A percentile compares a stretch with the other conserved stretches of the same genome.
phyloP scores from a whole-genome alignment of 30 jellyfish, hydroid and myxozoan genomes.

The Turritopsis rubra region DNA sequence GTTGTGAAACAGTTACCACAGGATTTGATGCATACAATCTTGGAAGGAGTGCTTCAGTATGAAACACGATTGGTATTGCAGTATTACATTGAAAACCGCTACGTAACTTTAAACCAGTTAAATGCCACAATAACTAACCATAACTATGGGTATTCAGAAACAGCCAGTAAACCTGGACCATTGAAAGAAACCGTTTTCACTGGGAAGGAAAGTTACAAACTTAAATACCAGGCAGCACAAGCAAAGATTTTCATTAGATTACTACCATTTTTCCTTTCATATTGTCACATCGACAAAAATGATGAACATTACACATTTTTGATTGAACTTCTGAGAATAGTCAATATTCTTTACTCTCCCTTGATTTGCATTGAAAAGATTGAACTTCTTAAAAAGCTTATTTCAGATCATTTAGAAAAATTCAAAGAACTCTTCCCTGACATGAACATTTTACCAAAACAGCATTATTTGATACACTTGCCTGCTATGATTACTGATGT shows the following conservation, averaged over 20 bases:
- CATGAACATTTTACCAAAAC: slow-evolving; percentile 32
- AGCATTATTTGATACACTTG: slow-evolving; percentile 38
- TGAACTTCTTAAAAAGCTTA: slow-evolving; percentile 2
- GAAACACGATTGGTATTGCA: slow-evolving; percentile 19
- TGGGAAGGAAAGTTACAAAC: slow-evolving; percentile 38
- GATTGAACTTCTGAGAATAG: slow-evolving; percentile 25
- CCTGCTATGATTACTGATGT: slow-evolving; percentile 26
- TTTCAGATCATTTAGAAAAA: slow-evolving; percentile 28
- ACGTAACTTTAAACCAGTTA: slow-evolving; percentile 1
- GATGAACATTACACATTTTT: slow-evolving; percentile 15
- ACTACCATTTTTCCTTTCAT: slow-evolving; percentile 27
- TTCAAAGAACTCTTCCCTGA: slow-evolving; percentile 28
- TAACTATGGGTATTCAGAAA: slow-evolving; percentile 24
- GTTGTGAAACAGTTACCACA: slow-evolving; percentile 38
- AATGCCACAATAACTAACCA: slow-evolving; percentile 31
- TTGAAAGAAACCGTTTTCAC: slow-evolving; percentile 29
- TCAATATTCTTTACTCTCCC: slow-evolving; percentile 29
- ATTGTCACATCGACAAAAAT: neutral
- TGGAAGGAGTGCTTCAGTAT: slow-evolving; percentile 37
- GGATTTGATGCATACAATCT: slow-evolving; percentile 40
- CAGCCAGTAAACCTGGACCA: slow-evolving; percentile 44
- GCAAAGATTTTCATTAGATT: slow-evolving; percentile 34
- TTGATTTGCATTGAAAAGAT: slow-evolving; percentile 23
- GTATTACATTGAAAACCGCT: neutral
- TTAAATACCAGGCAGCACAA: slow-evolving; percentile 38